Conservation (phyloP, 2,888 invertebrate species). For the Pollenia griseotomentosa region DNA sequence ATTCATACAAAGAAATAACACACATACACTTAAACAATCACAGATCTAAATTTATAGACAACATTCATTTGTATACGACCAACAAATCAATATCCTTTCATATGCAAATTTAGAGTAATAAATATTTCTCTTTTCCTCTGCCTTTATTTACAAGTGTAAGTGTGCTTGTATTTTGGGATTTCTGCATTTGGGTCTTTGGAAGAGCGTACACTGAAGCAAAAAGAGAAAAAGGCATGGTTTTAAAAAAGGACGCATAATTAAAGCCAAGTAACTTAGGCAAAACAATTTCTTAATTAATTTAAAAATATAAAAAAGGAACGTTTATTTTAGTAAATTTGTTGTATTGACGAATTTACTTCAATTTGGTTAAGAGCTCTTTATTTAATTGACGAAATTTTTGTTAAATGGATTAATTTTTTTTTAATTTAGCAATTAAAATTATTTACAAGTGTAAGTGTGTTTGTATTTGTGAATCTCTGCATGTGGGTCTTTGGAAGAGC, state of each 20-base stretch:
- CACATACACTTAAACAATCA: background rate
- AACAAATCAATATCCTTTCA: slow-evolving; percentile 73
- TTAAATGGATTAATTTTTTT: no score
- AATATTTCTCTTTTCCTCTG: slow-evolving; percentile 40
- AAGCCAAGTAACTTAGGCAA: no score
- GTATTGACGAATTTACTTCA: no score
- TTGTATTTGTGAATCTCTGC: background rate
- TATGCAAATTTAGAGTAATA: slow-evolving; percentile 70
- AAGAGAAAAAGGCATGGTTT: no score
- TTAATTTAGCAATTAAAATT: no score
- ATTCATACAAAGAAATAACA: slow-evolving; percentile 17
- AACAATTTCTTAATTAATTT: no score
- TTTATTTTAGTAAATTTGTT: no score
- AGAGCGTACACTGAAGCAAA: background rate
- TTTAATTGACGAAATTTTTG: no score
- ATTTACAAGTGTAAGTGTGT: slow-evolving; percentile 33
- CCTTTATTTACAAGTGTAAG: slow-evolving; percentile 20
- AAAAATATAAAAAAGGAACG: no score
- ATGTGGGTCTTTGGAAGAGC: background rate
- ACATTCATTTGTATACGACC: slow-evolving; percentile 7
- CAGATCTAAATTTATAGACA: slow-evolving; percentile 1
- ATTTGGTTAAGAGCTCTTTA: no score
- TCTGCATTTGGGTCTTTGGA: background rate
- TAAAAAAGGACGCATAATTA: no score
- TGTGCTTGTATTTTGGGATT: background rate